Evolutionary conservation across 2,888 invertebrate genomes (phyloP), one percentile per base, ranked within the genome.

Genomic region (Andrena praecox): DNA sequence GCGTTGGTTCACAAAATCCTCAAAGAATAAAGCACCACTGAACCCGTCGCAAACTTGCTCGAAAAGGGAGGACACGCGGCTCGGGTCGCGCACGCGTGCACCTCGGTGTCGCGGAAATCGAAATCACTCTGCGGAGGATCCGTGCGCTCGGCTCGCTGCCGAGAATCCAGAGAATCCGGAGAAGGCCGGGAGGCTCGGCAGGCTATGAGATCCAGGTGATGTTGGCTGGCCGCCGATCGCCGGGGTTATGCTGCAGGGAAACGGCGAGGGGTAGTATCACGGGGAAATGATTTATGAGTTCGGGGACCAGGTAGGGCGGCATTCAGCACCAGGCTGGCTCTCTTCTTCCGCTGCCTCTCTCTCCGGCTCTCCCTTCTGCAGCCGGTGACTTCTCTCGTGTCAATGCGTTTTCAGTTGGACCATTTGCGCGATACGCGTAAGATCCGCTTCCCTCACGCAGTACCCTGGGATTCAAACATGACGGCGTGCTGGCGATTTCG

Each of bases 211-310:
- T 91, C 91, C 93, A 93, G 93, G 92, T 93, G 92, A 93, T 93
- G 93, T 90, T 92, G 89, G 90, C 88, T 88, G 90, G 89, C 90
- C 89, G 91, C 79, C 90, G 92, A 88, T 89, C 89, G 85, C 82
- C 86, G 86, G 88, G 89, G 89, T 91, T 91, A 89, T 91, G 91
- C 85, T 89, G 89, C 82, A 84, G 90, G 88, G 82, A 89, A 89
- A 90, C 84, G 85, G 86, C 90, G 90, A 90, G 91, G 92, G 93
- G 91, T 91, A 89, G 88, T 87, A 87, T 85, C 85, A 82, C 90
- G 92, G 92, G 91, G 92, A 93, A 91, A 93, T 94, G 93, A 93
- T 93, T 94, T 93, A 94, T 93, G 92, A 92, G 90, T 86, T 87
- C 84, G 87, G 91, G 91, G 91, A 89, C 90, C 93, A 93, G 92